Conservation (phyloP, 2,888 invertebrate species). For the Dione vanillae region DNA sequence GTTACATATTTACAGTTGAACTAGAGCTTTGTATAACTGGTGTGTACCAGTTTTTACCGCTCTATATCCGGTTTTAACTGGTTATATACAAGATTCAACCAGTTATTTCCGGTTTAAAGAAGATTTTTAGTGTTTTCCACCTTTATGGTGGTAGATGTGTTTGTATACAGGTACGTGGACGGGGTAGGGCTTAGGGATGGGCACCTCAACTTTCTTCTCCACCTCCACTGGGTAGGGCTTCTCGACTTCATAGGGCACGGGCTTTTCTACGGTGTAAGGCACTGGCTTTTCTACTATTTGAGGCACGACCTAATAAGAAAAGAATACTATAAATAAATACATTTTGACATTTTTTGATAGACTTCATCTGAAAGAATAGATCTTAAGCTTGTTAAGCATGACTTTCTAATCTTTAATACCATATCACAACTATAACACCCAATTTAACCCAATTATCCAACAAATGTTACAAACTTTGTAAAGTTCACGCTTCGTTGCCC, state of each 20-base stretch:
- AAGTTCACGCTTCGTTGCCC: constrained; percentile 61
- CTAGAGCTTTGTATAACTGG: constrained; percentile 49
- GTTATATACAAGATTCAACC: constrained; percentile 27
- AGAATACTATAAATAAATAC: neutral
- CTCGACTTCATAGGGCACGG: constrained; percentile 88
- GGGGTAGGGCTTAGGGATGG: constrained; percentile 88
- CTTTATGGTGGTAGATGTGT: constrained; percentile 87
- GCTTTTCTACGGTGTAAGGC: constrained; percentile 89
- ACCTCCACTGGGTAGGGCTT: constrained; percentile 91
- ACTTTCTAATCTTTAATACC: neutral
- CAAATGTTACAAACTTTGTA: constrained; percentile 8
- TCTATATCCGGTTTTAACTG: constrained; percentile 27
- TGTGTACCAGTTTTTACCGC: constrained; percentile 37
- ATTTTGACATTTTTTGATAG: too few relatives aligned
- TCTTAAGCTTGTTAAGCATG: neutral
- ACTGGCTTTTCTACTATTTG: constrained; percentile 89
- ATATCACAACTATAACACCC: neutral
- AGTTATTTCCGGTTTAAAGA: constrained; percentile 29
- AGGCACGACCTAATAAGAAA: constrained; percentile 82
- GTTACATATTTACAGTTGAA: constrained; percentile 70
- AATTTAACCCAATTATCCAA: constrained; percentile 25
- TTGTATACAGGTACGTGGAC: constrained; percentile 90
- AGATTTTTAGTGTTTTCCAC: constrained; percentile 77
- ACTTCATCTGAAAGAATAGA: too few relatives aligned
- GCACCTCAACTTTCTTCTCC: constrained; percentile 89